Base-by-base conservation (phyloP, 2,888 invertebrate genomes). In the Volucella bombylans region DNA sequence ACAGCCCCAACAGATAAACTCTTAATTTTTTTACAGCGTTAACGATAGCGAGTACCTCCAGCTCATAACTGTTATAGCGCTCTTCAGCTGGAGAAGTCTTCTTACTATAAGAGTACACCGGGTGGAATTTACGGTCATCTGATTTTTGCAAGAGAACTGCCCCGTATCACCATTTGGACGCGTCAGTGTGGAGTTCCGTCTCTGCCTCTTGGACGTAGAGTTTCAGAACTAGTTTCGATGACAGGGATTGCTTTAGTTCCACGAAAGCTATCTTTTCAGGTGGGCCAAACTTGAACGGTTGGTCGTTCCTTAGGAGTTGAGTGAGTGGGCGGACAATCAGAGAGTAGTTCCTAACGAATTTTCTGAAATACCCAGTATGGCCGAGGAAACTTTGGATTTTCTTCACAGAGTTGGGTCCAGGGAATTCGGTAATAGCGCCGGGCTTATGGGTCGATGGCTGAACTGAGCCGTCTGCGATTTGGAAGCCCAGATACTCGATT, bases 311-410 rank as follows among this genome's bases (percentile, higher is more conserved):
- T 31, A 31, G 31, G 31, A 31, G 31, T 31, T 31, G 31, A 31
- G 31, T 31, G 39, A 55, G n/a, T 31, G 14, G 38, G 6, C 54
- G 9, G 38, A 90, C 89, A 31, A 90, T 89, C 12, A 81, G 62
- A 4, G 89, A 73, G 76, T 89, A 90, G 12, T 82, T 23, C 18
- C 18, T 72, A 11, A 91, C 87, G 80, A 90, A 91, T 61, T 90
- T 90, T 54, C 71, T 47, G 18, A 78, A 78, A 43, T 47, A 62
- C 3, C 71, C 78, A 3, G 50, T 71, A 12, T 90, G 62, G 1
- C 89, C 89, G 11, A 91, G 76, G 82, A 90, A 90, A 52, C 88
- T 87, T 74, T 89, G 89, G 0, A 90, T 49, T 41, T 89, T 82
- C 57, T 88, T 88, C 2, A 82, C 50, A 8, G 69, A 87, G 47